Evolutionary conservation across 1,140 invertebrate species (phyloP), one percentile per base, ranked within the genome.

Genomic region (Drosophila lacteicornis): DNA sequence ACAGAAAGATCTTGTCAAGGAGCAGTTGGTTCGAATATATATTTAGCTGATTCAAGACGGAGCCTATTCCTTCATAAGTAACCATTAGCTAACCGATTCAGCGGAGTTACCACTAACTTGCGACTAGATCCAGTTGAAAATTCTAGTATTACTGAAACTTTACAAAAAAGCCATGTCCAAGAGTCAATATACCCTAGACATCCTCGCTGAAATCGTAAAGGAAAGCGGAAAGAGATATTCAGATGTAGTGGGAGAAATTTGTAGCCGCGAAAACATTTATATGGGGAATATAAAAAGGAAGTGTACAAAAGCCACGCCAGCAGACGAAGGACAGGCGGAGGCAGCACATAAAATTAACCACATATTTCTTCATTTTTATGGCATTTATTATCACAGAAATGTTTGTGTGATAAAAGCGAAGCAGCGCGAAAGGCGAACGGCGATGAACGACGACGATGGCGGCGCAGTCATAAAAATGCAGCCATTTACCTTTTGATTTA

Each of bases 291-390:
- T 81, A 81, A 88, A 88, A 84, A 84, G 85, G 80, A 88, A 83
- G 74, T 79, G 65, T 55, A 27, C 50, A 43, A 63, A 55, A 43
- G 60, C 46, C 30, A 43, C 60, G 69, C 12, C 36, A 68, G 27
- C 40, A 46, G 11, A n/a, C 6, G 25, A 25, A 9, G 43, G 60
- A 33, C 46, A 1, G 25, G 15, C 51, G 45, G 45, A 40, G 76
- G 74, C 70, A 83, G 80, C 80, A 90, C 85, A 90, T 90, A 90
- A 90, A 90, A 90, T 90, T 90, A 90, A 90, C 85, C 85, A 90
- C 85, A 90, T 90, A 90, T 90, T 90, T 90, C 85, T 90, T 90
- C 85, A 90, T 90, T 90, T 90, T 90, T 90, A 90, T 90, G 85
- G 85, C 85, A 90, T 90, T 90, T 90, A 90, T 90, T 90, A 90